phyloP scores from a whole-genome alignment of 1,140 invertebrate genomes.

The Hesperophylax magnus region DNA sequence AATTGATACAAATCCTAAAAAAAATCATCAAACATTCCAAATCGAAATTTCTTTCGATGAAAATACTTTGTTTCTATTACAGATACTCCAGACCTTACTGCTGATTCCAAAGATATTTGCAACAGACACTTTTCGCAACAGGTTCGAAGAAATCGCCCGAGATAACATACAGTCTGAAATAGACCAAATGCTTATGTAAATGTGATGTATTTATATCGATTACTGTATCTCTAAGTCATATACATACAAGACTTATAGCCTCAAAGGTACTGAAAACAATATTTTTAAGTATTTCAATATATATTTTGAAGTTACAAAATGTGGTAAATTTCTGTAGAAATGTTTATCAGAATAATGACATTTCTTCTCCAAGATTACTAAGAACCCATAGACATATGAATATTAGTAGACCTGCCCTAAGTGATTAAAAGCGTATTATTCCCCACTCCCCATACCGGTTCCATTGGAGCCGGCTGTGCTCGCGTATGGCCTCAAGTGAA shows the following conservation, averaged over 20 bases:
- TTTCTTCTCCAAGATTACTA: too few relatives aligned
- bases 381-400: too few relatives aligned
- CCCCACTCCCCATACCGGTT: too few relatives aligned
- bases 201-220: conserved; percentile 18
- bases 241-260: conserved; percentile 35
- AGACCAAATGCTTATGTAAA: conserved; percentile 39
- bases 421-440: too few relatives aligned
- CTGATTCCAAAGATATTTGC: conserved; percentile 53
- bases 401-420: too few relatives aligned
- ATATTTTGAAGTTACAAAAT: not conserved
- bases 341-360: too few relatives aligned
- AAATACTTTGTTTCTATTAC: not conserved
- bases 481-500: too few relatives aligned
- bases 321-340: too few relatives aligned
- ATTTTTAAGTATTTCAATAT: conserved; percentile 22
- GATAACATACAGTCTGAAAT: conserved; percentile 55
- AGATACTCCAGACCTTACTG: conserved; percentile 53
- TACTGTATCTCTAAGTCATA: conserved; percentile 31
- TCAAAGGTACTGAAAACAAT: conserved; percentile 37
- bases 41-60: not conserved
- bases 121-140: conserved; percentile 43
- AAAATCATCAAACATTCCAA: too few relatives aligned
- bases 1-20: too few relatives aligned
- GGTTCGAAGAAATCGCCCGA: conserved; percentile 51
- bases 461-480: too few relatives aligned